Conservation (phyloP, 2,888 invertebrate species). For the Drosophila paranaensis region DNA sequence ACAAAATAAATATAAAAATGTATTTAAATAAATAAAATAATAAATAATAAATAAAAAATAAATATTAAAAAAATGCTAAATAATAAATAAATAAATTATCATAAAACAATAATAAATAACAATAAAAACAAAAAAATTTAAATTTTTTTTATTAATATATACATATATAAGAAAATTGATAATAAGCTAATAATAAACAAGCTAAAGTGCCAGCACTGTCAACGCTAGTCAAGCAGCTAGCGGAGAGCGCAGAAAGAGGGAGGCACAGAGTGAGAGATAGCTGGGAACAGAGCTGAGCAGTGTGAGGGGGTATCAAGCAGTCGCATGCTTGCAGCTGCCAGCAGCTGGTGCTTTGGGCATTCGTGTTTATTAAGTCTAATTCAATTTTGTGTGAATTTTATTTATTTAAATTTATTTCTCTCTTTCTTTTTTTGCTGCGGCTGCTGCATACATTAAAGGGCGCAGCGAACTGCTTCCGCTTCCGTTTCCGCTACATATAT, state of each 20-base stretch:
- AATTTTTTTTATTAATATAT: no score
- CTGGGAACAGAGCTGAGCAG: neutral
- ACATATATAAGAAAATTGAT: no score
- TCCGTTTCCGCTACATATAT: slow-evolving; percentile 3
- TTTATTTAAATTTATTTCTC: slow-evolving; percentile 17
- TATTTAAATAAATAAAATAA: no score
- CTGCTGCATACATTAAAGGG: slow-evolving; percentile 69
- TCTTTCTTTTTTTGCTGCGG: slow-evolving; percentile 51
- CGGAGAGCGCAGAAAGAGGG: neutral
- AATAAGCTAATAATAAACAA: no score
- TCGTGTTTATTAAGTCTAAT: slow-evolving; percentile 72
- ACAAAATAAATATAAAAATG: no score
- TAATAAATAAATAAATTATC: no score
- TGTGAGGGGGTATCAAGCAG: neutral
- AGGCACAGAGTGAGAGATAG: neutral
- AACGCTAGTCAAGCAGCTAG: neutral
- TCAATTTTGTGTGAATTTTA: slow-evolving; percentile 70
- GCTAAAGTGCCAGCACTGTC: neutral
- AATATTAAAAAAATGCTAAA: neutral
- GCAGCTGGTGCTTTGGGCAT: slow-evolving; percentile 47
- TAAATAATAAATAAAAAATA: no score
- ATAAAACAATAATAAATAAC: no score
- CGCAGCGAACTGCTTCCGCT: slow-evolving; percentile 15
- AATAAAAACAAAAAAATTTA: no score
- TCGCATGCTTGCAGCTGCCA: slow-evolving; percentile 32